These are phyloP conservation scores for Dallia pectoralis DNA, from an alignment of 2,797 vertebrate species.

Conservation along the genomic window DNA sequence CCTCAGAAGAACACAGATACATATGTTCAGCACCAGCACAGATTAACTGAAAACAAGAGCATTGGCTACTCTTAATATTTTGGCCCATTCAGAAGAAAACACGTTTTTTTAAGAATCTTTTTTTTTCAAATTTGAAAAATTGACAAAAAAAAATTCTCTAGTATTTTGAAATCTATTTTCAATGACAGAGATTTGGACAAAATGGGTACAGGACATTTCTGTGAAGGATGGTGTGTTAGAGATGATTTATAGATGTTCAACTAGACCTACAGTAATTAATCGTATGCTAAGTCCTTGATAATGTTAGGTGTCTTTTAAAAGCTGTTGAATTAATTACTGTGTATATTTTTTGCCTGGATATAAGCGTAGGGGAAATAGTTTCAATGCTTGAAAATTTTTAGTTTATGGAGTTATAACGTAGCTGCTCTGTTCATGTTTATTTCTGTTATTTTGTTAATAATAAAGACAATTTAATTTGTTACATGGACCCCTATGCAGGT, in stretches of 20 bases:
- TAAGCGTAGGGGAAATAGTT: neutral
- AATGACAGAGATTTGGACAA: too few relatives aligned
- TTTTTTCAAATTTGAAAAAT: too few relatives aligned
- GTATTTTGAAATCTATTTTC: too few relatives aligned
- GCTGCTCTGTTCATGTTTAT: conserved; percentile 1
- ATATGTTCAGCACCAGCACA: conserved; percentile 44
- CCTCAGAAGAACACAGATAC: conserved; percentile 47
- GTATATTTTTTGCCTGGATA: too few relatives aligned
- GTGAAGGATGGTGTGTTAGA: too few relatives aligned
- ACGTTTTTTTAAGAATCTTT: too few relatives aligned
- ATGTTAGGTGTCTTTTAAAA: neutral
- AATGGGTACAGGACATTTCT: too few relatives aligned
- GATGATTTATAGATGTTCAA: neutral
- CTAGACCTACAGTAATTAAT: too few relatives aligned
- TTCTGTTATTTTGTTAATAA: neutral
- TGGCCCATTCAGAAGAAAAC: too few relatives aligned
- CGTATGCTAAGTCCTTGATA: neutral
- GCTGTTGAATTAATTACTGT: neutral
- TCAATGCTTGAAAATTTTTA: neutral
- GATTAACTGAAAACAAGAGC: conserved; percentile 19
- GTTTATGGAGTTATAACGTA: neutral
- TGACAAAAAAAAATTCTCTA: too few relatives aligned
- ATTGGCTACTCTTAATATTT: too few relatives aligned
- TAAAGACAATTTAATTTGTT: neutral
- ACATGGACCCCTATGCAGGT: neutral